A percentile compares a stretch with the other conserved stretches of the same genome.
Conservation (phyloP, 2,797 vertebrate genomes). For the Chaenodraco wilsoni region DNA sequence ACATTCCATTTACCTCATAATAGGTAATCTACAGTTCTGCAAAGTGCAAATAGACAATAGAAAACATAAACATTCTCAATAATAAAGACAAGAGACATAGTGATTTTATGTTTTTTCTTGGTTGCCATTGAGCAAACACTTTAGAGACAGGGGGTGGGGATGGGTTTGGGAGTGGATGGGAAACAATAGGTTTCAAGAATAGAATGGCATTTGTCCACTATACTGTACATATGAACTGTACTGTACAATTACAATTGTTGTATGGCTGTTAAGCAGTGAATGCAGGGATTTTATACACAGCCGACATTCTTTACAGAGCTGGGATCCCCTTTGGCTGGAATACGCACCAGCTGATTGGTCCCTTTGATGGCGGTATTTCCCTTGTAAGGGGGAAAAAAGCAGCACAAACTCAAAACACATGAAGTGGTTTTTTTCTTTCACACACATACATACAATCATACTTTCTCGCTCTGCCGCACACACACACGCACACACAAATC, state of each 20-base stretch:
- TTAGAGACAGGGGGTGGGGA: constrained; percentile 70
- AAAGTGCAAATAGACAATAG: not conserved
- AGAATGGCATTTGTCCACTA: constrained; percentile 79
- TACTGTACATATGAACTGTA: constrained; percentile 75
- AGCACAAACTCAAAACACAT: constrained; percentile 80
- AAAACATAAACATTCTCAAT: constrained; percentile 37
- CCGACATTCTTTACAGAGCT: constrained; percentile 72
- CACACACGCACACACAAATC: no score
- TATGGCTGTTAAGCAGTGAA: constrained; percentile 81
- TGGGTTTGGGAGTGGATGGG: constrained; percentile 31
- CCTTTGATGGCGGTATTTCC: constrained; percentile 81
- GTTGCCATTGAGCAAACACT: constrained; percentile 89
- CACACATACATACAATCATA: constrained; percentile 58
- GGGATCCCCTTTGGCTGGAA: constrained; percentile 78
- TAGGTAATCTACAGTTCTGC: not conserved
- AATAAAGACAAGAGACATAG: constrained; percentile 72
- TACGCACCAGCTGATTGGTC: constrained; percentile 84
- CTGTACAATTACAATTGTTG: constrained; percentile 73
- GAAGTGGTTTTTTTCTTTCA: constrained; percentile 76
- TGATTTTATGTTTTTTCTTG: constrained; percentile 80
- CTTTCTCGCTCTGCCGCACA: not conserved
- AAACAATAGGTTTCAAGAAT: constrained; percentile 70
- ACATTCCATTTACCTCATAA: no score
- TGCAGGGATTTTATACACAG: constrained; percentile 72
- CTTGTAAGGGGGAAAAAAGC: constrained; percentile 67